These are phyloP conservation scores for Microcebus ravelobensis DNA, from an alignment of 2,113 vertebrate genomes.

Conservation along the genomic window DNA sequence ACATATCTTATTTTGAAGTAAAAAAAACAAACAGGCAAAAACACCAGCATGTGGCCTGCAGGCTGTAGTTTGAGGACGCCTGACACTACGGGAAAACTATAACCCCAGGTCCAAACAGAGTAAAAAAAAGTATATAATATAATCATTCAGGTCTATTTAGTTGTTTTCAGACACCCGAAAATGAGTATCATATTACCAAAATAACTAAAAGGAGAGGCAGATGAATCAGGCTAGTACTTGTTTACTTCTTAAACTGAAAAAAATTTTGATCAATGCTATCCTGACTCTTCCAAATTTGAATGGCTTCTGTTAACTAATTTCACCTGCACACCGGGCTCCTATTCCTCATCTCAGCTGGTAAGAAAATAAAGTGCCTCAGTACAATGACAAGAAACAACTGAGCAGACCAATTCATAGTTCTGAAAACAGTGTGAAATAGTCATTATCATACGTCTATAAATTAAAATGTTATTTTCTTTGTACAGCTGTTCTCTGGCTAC, in stretches of 20 bases:
- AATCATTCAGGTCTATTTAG: background rate
- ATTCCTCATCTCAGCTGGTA: background rate
- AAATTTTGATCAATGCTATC: background rate
- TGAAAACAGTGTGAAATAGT: background rate
- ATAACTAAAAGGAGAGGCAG: background rate
- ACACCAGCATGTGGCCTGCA: no score
- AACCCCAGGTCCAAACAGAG: background rate
- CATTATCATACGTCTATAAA: conserved; percentile 29
- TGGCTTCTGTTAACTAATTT: background rate
- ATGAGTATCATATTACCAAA: background rate
- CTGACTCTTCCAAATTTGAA: background rate
- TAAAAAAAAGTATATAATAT: background rate
- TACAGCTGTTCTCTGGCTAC: background rate
- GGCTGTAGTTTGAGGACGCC: no score
- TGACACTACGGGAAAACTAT: background rate
- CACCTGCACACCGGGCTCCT: background rate
- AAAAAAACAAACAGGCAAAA: no score
- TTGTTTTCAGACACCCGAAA: background rate
- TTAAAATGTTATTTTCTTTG: conserved; percentile 34
- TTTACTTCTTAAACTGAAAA: background rate
- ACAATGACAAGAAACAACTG: background rate
- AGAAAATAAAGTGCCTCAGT: conserved; percentile 12
- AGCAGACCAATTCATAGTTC: background rate
- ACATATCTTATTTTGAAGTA: no score
- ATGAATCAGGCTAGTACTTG: background rate